Percentiles rank a stretch among this genome's conserved stretches.
phyloP scores from a whole-genome alignment of 2,797 vertebrate species.

The Hoplostethus atlanticus region DNA sequence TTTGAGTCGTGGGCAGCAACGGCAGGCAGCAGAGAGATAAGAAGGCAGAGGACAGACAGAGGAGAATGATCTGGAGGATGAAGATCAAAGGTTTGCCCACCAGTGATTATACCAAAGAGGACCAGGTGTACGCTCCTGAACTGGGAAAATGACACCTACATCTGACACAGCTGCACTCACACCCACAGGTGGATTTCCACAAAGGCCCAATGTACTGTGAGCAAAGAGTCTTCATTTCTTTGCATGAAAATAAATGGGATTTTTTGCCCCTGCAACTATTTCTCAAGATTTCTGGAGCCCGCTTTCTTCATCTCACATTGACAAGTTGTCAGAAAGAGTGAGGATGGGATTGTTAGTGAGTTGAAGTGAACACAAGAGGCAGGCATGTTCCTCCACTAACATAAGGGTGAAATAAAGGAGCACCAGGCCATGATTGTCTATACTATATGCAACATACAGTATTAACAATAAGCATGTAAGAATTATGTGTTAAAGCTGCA shows the following conservation, averaged over 20 bases:
- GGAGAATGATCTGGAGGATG: conserved; percentile 16
- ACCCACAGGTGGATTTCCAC: conserved; percentile 6
- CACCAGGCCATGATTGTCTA: too few species aligned
- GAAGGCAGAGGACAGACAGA: not conserved
- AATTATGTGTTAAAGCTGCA: too few species aligned
- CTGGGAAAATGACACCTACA: not conserved
- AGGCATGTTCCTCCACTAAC: too few species aligned
- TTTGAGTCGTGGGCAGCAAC: too few species aligned
- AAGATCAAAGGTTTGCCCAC: conserved; percentile 20
- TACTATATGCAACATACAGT: too few species aligned
- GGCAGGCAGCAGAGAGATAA: not conserved
- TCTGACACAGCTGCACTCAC: conserved; percentile 17
- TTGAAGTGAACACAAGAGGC: too few species aligned
- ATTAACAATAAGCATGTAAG: too few species aligned
- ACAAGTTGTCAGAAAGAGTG: not conserved
- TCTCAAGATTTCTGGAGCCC: too few species aligned
- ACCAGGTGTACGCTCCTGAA: conserved; percentile 21
- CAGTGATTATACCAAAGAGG: not conserved
- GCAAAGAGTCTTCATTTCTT: not conserved
- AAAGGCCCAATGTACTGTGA: not conserved
- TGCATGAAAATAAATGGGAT: not conserved
- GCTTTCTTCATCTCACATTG: too few species aligned
- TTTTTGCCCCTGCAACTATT: not conserved
- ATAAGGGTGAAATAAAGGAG: too few species aligned
- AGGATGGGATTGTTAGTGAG: too few species aligned